phyloP scores from a whole-genome alignment of 1,140 invertebrate genomes.

The Drosophila nigrodunni region DNA sequence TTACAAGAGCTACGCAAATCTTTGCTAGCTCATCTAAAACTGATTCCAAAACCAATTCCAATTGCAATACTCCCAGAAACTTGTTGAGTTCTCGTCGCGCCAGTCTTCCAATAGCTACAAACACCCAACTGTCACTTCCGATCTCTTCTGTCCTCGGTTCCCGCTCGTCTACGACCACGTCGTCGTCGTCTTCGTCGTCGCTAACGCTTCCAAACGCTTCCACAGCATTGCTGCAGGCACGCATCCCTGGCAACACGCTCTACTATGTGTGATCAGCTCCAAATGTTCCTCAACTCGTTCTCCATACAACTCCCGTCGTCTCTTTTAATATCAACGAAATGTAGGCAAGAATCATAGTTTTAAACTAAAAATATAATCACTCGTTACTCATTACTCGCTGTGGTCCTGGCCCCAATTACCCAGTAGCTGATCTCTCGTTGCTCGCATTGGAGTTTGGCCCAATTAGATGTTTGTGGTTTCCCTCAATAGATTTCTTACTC shows the following conservation, averaged over 20 bases:
- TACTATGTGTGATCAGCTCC: slow-evolving; percentile 75
- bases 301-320: slow-evolving; percentile 1
- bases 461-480: no score
- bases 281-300: neutral
- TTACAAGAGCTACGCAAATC: slow-evolving; percentile 38
- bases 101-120: slow-evolving; percentile 51
- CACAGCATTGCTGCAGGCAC: slow-evolving; percentile 72
- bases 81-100: slow-evolving; percentile 56
- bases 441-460: neutral
- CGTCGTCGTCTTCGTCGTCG: slow-evolving; percentile 45
- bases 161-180: slow-evolving; percentile 34
- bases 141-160: neutral
- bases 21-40: slow-evolving; percentile 4
- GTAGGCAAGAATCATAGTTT: slow-evolving; percentile 19
- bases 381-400: neutral
- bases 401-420: slow-evolving; percentile 1
- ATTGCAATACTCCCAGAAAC: slow-evolving; percentile 1
- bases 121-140: slow-evolving; percentile 16
- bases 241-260: slow-evolving; percentile 81
- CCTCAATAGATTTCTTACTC: neutral
- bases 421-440: neutral
- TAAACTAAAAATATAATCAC: neutral
- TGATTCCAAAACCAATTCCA: no score
- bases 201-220: slow-evolving; percentile 70
- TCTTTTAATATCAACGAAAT: slow-evolving; percentile 7